A percentile compares a stretch with the other conserved stretches of the same genome.
Conservation (phyloP, 2,888 invertebrate genomes). For the Dolomedes plantarius region DNA sequence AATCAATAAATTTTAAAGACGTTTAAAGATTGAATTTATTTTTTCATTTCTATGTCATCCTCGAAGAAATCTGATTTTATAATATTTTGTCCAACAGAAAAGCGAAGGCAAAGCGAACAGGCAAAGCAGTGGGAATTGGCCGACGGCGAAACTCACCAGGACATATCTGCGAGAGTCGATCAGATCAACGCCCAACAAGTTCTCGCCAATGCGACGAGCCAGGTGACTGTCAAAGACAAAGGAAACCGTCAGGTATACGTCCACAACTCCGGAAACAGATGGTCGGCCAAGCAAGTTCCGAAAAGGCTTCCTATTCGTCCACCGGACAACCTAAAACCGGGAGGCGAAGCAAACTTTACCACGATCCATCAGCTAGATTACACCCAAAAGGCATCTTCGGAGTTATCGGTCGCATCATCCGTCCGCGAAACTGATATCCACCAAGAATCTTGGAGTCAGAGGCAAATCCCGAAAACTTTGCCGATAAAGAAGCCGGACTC, state of each 20-base stretch:
- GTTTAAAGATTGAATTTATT: too few species aligned
- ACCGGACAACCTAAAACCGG: conserved; percentile 68
- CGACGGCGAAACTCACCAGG: not conserved
- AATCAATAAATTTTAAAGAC: too few species aligned
- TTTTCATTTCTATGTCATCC: not conserved
- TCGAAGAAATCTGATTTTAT: not conserved
- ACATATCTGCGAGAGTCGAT: conserved; percentile 2
- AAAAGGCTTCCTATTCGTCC: conserved; percentile 57
- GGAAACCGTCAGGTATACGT: conserved; percentile 35
- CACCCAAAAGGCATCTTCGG: not conserved
- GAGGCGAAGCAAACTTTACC: conserved; percentile 68
- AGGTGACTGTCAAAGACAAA: conserved; percentile 25
- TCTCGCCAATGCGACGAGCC: conserved; percentile 5
- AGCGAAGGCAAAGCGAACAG: conserved; percentile 32
- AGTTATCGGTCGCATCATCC: not conserved
- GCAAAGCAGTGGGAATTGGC: conserved; percentile 66
- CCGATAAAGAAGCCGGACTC: conserved; percentile 41
- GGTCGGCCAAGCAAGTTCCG: conserved; percentile 47
- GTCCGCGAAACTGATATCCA: not conserved
- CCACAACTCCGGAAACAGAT: not conserved
- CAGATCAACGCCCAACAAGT: conserved; percentile 14
- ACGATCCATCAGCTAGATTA: conserved; percentile 59
- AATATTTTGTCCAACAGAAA: conserved; percentile 23
- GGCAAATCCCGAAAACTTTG: conserved; percentile 48
- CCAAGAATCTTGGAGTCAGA: conserved; percentile 42